Evolutionary conservation across 2,113 vertebrate genomes (phyloP).

Genomic region (Bufo bufo): DNA sequence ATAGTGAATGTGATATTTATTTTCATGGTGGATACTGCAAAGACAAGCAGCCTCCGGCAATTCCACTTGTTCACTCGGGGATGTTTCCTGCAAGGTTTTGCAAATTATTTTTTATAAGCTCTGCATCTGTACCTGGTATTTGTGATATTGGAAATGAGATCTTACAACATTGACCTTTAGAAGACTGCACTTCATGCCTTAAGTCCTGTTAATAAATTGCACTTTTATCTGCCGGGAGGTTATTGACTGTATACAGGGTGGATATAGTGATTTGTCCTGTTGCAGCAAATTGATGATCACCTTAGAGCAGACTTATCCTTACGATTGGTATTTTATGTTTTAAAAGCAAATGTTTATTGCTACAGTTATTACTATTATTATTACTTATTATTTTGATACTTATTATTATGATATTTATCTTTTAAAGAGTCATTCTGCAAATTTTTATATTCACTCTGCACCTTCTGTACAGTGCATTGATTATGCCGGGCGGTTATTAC

Average conservation of each 20-base stretch:
- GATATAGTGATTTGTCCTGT: background rate
- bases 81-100: slow-evolving; percentile 39
- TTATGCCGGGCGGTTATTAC: no score
- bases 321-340: background rate
- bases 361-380: background rate
- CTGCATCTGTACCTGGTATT: background rate
- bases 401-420: no score
- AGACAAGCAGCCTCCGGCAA: slow-evolving; percentile 32
- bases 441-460: no score
- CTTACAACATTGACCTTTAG: slow-evolving; percentile 35
- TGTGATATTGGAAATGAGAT: slow-evolving; percentile 15
- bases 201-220: slow-evolving; percentile 26
- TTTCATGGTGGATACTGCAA: slow-evolving; percentile 23
- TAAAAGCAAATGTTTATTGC: background rate
- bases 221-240: background rate
- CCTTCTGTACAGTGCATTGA: no score
- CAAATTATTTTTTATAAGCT: slow-evolving; percentile 28
- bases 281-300: slow-evolving; percentile 14
- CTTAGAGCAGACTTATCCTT: background rate
- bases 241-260: background rate
- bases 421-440: no score
- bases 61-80: slow-evolving; percentile 19
- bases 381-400: no score
- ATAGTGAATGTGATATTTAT: slow-evolving; percentile 39
- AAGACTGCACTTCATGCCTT: background rate